These are phyloP conservation scores for Lasioglossum baleicum DNA, from an alignment of 1,140 invertebrate genomes.

Conservation along the genomic window DNA sequence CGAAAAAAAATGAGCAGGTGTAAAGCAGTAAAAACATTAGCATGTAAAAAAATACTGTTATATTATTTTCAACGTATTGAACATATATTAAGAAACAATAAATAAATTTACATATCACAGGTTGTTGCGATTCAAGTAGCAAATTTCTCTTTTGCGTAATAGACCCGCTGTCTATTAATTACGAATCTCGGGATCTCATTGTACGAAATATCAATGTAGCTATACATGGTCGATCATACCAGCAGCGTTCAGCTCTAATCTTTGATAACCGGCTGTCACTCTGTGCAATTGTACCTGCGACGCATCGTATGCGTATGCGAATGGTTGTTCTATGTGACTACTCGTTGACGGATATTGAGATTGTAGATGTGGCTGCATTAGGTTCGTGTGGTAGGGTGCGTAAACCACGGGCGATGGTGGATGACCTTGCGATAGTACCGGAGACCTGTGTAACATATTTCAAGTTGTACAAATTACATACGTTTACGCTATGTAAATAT, in stretches of 20 bases:
- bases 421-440: constrained; percentile 58
- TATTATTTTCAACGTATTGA: no score
- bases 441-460: constrained; percentile 49
- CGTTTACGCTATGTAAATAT: neutral
- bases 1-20: no score
- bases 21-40: no score
- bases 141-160: no score
- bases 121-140: no score
- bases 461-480: neutral
- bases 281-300: constrained; percentile 33
- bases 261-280: constrained; percentile 43
- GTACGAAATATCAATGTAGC: neutral
- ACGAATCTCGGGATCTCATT: neutral
- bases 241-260: constrained; percentile 42
- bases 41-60: no score
- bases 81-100: no score
- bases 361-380: constrained; percentile 52
- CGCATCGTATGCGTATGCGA: constrained; percentile 36
- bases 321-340: constrained; percentile 44
- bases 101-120: no score
- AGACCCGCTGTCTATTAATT: no score
- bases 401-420: constrained; percentile 69
- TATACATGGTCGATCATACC: constrained; percentile 21
- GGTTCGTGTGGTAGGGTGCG: constrained; percentile 42
- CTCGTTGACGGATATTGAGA: constrained; percentile 46